Evolutionary conservation across 2,113 vertebrate species (phyloP).

Genomic region (Callaeas wilsoni): DNA sequence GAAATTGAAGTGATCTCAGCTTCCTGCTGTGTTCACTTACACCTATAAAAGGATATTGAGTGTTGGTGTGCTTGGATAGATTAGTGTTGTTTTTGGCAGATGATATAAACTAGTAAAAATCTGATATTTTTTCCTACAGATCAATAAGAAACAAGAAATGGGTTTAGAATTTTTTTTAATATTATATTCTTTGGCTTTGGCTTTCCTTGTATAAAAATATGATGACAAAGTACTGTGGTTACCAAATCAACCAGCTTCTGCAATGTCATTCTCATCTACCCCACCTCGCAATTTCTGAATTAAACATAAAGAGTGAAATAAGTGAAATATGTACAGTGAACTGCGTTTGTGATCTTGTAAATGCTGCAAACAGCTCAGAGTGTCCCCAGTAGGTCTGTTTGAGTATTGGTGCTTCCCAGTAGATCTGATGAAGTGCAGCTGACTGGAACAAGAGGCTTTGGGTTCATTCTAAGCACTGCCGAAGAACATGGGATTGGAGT

Average conservation of each 20-base stretch:
- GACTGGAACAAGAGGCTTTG: neutral
- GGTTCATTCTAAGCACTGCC: neutral
- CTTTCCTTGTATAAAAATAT: neutral
- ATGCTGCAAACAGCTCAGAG: neutral
- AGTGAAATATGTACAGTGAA: neutral
- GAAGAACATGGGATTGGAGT: neutral
- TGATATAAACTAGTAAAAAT: conserved; percentile 13
- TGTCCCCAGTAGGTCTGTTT: neutral
- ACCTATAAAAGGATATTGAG: conserved; percentile 21
- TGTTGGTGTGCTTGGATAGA: neutral
- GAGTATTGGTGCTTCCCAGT: neutral
- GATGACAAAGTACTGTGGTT: neutral
- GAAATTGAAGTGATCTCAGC: neutral
- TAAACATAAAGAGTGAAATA: neutral
- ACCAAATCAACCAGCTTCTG: neutral
- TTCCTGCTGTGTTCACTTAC: conserved; percentile 2
- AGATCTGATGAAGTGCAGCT: neutral
- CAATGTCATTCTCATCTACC: neutral
- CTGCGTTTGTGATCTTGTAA: neutral
- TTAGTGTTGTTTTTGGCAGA: neutral
- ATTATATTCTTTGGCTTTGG: neutral
- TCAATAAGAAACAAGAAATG: neutral
- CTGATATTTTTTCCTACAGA: neutral
- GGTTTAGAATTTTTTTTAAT: neutral
- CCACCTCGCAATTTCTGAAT: neutral